A percentile compares a stretch with the other conserved stretches of the same genome.
Conservation (phyloP, 2,888 invertebrate species). For the Clepsis dumicolana region DNA sequence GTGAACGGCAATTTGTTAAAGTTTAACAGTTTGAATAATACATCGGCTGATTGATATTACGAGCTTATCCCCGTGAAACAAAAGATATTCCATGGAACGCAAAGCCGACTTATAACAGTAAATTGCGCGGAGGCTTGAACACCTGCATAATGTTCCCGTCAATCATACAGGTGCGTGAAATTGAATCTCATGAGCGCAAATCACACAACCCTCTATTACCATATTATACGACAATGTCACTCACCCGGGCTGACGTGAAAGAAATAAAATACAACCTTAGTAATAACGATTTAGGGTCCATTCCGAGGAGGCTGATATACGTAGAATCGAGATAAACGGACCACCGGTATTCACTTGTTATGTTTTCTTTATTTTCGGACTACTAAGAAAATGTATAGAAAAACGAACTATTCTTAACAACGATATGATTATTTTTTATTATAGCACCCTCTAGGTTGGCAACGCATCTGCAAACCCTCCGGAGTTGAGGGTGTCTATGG, state of each 20-base stretch:
- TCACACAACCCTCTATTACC: constrained; percentile 73
- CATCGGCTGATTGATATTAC: constrained; percentile 31
- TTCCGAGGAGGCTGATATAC: constrained; percentile 39
- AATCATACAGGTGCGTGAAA: constrained; percentile 80
- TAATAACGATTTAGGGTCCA: constrained; percentile 46
- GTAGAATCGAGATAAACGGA: constrained; percentile 51
- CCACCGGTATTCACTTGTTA: constrained; percentile 49
- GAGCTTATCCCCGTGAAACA: constrained; percentile 47
- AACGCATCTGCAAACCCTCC: too few relatives aligned
- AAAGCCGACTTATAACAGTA: constrained; percentile 63
- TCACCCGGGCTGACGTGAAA: constrained; percentile 49
- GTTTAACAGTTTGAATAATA: constrained; percentile 35
- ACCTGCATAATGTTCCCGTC: constrained; percentile 78
- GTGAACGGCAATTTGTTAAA: constrained; percentile 28
- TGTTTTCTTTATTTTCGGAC: constrained; percentile 52
- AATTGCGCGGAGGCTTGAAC: constrained; percentile 68
- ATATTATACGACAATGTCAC: constrained; percentile 59
- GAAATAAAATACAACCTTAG: constrained; percentile 53
- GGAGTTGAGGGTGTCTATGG: too few relatives aligned
- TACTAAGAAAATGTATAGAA: background rate
- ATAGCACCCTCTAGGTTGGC: too few relatives aligned
- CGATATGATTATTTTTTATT: too few relatives aligned
- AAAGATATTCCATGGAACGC: constrained; percentile 60
- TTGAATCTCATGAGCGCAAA: constrained; percentile 83
- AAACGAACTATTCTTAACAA: too few relatives aligned